Evolutionary conservation across 2,888 invertebrate genomes (phyloP).

Genomic region (Andrena hattorfiana): DNA sequence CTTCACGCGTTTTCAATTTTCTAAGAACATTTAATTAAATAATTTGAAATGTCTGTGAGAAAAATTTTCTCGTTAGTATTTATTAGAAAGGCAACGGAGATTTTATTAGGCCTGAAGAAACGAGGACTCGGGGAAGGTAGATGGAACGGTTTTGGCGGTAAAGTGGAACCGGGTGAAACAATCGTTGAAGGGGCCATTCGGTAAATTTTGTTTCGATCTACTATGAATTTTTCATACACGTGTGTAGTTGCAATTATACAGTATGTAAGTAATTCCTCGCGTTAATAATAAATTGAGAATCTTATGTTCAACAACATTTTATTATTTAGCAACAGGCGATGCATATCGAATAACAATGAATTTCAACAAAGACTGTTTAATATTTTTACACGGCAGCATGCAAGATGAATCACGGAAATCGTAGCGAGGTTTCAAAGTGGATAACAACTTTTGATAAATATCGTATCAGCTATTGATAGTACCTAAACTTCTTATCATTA

Average conservation of each 20-base stretch:
- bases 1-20: neutral
- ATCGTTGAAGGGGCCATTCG: conserved; percentile 88
- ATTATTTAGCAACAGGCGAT: conserved; percentile 72
- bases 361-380: conserved; percentile 48
- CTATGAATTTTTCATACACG: neutral
- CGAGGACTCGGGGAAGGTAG: conserved; percentile 90
- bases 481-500: neutral
- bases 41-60: conserved; percentile 23
- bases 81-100: conserved; percentile 81
- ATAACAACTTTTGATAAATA: neutral
- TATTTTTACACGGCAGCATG: conserved; percentile 30
- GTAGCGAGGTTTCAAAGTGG: neutral
- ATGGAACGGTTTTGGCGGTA: conserved; percentile 94
- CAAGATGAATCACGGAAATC: conserved; percentile 39
- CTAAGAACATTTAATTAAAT: neutral
- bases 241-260: neutral
- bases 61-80: conserved; percentile 85
- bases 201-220: conserved; percentile 75
- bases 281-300: neutral
- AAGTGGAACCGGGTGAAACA: conserved; percentile 89
- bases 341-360: conserved; percentile 72
- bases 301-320: conserved; percentile 73
- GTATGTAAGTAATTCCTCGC: neutral
- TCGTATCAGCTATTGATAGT: neutral
- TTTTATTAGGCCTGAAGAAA: conserved; percentile 90